Percentiles rank a stretch among this genome's conserved stretches.
phyloP scores from a whole-genome alignment of 1,140 invertebrate genomes.

The Macrosteles quadrilineatus region DNA sequence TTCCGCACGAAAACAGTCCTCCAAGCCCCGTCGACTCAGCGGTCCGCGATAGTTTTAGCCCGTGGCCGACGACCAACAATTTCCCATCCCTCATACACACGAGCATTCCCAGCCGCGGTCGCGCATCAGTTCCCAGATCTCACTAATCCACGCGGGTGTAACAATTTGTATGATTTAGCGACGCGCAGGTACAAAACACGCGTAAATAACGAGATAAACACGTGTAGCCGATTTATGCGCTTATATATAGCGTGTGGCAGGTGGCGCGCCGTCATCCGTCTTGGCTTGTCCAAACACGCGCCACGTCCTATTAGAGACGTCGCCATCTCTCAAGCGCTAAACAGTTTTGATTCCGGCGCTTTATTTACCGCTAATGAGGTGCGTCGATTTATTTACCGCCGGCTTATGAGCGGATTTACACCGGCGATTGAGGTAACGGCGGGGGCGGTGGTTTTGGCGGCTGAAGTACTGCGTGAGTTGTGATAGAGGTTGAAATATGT shows the following conservation, averaged over 20 bases:
- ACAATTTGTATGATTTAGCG: slow-evolving; percentile 14
- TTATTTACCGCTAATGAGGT: not conserved
- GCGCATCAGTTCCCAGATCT: not conserved
- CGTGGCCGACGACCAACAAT: no score
- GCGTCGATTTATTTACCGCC: not conserved
- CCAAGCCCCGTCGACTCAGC: no score
- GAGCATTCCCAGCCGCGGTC: no score
- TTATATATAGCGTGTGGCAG: not conserved
- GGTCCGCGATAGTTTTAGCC: no score
- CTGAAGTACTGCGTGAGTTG: not conserved
- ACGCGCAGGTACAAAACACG: not conserved
- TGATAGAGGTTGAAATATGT: not conserved
- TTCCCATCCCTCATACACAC: no score
- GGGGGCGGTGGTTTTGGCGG: no score
- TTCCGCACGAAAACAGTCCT: no score
- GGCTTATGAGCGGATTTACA: not conserved
- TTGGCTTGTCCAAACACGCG: not conserved
- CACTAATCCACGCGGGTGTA: not conserved
- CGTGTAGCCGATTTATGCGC: slow-evolving; percentile 8
- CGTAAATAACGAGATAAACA: slow-evolving; percentile 17
- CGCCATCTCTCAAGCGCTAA: not conserved
- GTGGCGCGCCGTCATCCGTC: not conserved
- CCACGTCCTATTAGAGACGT: not conserved
- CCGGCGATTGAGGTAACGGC: not conserved
- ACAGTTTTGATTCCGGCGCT: not conserved